Evolutionary conservation across 2,797 vertebrate species (phyloP), one percentile per base, ranked within the genome.

Genomic region (Danio choprae): DNA sequence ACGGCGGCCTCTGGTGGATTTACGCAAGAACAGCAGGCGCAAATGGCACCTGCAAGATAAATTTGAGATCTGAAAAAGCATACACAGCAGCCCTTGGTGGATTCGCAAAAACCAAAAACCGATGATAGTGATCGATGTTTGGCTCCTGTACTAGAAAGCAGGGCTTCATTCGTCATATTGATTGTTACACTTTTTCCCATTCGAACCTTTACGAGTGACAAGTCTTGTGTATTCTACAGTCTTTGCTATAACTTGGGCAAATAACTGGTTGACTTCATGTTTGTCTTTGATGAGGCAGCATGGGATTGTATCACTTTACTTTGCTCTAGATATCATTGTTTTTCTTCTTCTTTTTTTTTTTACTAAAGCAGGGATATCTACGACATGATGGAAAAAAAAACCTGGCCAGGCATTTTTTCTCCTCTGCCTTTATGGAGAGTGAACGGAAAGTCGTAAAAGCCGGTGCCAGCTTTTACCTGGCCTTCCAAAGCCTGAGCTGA

Each of bases 391-490:
- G 67, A 79, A 79, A 59, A 51, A 75, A 51, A 79, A 59, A 55
- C 38, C 76, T 68, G 51, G 69, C 38, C 64, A 65, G 40, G 67
- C 68, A 78, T 74, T 73, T 79, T 82, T 82, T 68, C 69, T 29
- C 20, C 40, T 63, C 69, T 72, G 40, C 44, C 22, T 67, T 77
- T 62, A 83, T 79, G 70, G 64, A 70, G 38, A 76, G 56, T 69
- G 56, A 75, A 81, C 58, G 73, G 81, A 83, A 69, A 79, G 55
- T 69, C 71, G 60, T 69, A 63, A 75, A 62, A 59, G 18, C 56
- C 18, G 18, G 46, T 74, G 75, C 81, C 63, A 83, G 76, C n/a
- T 56, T 53, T 69, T 63, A 68, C 70, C 62, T 83, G 70, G 38
- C 55, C 48, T 64, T 83, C 77, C 43, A 78, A 75, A 75, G 46